A percentile compares a stretch with the other conserved stretches of the same genome.
Evolutionary conservation across 1,140 invertebrate species (phyloP).

Genomic region (Popillia japonica): DNA sequence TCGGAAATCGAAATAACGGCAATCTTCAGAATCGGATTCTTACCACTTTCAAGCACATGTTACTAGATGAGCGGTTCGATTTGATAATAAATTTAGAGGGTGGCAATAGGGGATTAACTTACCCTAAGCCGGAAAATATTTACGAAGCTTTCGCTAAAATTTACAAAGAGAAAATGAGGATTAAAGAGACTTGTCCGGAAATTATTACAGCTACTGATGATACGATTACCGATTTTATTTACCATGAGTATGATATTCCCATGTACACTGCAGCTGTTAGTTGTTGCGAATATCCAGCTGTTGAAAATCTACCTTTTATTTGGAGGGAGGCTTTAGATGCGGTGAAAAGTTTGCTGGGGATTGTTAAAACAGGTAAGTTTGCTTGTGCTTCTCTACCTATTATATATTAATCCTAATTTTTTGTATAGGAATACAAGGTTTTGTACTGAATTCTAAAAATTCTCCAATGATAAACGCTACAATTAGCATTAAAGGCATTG

Average conservation of each 20-base stretch:
- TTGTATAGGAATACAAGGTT: constrained; percentile 73
- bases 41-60: constrained; percentile 67
- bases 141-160: constrained; percentile 65
- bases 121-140: constrained; percentile 58
- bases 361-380: constrained; percentile 64
- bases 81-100: constrained; percentile 71
- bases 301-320: constrained; percentile 71
- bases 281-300: constrained; percentile 81
- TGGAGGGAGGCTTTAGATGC: constrained; percentile 80
- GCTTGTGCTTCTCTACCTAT: no score
- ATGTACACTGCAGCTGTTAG: constrained; percentile 69
- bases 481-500: constrained; percentile 68
- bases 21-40: constrained; percentile 60
- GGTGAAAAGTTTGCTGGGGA: constrained; percentile 70
- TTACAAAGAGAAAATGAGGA: constrained; percentile 59
- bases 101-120: constrained; percentile 67
- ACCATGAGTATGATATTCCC: constrained; percentile 65
- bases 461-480: constrained; percentile 75
- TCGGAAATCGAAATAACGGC: constrained; percentile 48
- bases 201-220: constrained; percentile 48
- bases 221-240: constrained; percentile 66
- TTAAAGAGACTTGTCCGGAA: constrained; percentile 47
- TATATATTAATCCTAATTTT: background rate
- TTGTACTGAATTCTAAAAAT: constrained; percentile 69
- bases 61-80: constrained; percentile 68